phyloP scores from a whole-genome alignment of 2,888 invertebrate species.

The Sycophila texana region DNA sequence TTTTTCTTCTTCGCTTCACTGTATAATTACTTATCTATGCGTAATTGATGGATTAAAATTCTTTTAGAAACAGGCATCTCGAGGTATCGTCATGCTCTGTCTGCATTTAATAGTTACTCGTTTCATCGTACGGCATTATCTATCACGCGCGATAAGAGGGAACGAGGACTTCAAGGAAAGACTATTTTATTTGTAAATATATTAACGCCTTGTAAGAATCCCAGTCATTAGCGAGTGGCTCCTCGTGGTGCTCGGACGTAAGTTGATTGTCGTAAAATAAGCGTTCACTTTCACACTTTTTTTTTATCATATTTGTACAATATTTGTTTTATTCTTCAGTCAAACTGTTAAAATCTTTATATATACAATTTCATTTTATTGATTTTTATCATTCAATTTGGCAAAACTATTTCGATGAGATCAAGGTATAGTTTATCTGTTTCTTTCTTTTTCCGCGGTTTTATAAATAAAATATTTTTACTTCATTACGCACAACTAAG shows the following conservation, averaged over 20 bases:
- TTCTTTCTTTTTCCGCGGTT: too few relatives aligned
- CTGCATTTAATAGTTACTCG: constrained; percentile 12
- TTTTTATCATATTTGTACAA: constrained; percentile 31
- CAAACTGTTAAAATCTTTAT: constrained; percentile 11
- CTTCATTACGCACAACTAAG: not conserved
- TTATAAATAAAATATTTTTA: not conserved
- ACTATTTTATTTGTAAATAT: constrained; percentile 40
- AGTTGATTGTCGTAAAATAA: constrained; percentile 40
- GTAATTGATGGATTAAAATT: constrained; percentile 29
- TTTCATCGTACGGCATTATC: constrained; percentile 48
- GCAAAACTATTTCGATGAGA: too few relatives aligned
- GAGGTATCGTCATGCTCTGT: not conserved
- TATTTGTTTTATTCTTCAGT: constrained; percentile 8
- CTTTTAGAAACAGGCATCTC: constrained; percentile 27
- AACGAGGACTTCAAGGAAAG: constrained; percentile 42
- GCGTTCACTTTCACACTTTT: constrained; percentile 41
- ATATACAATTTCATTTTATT: constrained; percentile 10
- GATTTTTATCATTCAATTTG: constrained; percentile 29
- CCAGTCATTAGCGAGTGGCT: constrained; percentile 45
- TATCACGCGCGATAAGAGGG: constrained; percentile 45
- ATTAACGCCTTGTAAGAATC: constrained; percentile 47
- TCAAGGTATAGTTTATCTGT: too few relatives aligned
- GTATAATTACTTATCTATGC: constrained; percentile 24
- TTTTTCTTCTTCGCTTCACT: not conserved
- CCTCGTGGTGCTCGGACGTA: constrained; percentile 24